Evolutionary conservation across 2,113 vertebrate species (phyloP), one percentile per base, ranked within the genome.

Genomic region (Probosciger aterrimus): DNA sequence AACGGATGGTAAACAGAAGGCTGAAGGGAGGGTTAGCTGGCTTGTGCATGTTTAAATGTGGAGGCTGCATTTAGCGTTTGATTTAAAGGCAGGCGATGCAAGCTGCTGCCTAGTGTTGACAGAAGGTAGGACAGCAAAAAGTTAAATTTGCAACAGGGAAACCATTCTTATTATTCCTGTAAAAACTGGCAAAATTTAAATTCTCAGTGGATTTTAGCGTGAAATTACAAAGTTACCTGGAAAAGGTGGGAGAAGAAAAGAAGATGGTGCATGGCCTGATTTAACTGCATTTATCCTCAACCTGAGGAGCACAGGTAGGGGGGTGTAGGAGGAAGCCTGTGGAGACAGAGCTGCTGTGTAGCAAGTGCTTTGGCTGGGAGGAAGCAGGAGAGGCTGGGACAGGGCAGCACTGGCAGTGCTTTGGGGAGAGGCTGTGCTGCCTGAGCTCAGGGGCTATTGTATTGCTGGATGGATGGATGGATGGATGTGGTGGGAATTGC

Each of bases 311-410:
- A 55, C 25, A 22, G n/a, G 41, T 9, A 55, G 27, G 33, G 15
- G 10, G n/a, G 43, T 0, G 0, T 3, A 33, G 30, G 33, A 76
- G 30, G 57, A 85, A 82, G 41, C 9, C 50, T 53, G 25, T 2
- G 15, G 37, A 81, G 13, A 25, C 73, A 57, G 13, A 55, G 23
- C 30, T 64, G 39, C 20, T 50, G 11, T 19, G 25, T 30, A 69
- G 39, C 5, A 14, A 52, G 30, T 62, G 22, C 18, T 49, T 35
- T 18, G 30, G 16, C 24, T 81, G 53, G 47, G 59, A 80, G 20
- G 39, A 69, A 18, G 46, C 9, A 50, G 47, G n/a, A 83, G 31
- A 52, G 20, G 59, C 49, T 65, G 64, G 33, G 52, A 30, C 7
- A 19, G 30, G 49, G 18, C 43, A 68, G 28, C 27, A 6, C 20